Evolutionary conservation across 2,113 vertebrate genomes (phyloP), one percentile per base, ranked within the genome.

Genomic region (Larimichthys polyactis): DNA sequence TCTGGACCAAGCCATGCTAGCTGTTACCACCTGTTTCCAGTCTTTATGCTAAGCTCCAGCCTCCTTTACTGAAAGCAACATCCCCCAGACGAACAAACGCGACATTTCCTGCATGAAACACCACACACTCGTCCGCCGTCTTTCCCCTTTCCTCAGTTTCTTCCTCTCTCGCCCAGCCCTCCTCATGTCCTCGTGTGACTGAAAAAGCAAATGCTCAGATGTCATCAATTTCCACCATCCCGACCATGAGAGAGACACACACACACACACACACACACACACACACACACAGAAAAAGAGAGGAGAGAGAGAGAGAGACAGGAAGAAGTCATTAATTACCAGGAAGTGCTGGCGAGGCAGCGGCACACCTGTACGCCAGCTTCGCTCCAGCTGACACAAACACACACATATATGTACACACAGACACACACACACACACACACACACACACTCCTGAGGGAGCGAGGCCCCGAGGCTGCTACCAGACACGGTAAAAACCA

Each of bases 281-380:
- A 67, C 36, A 70, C 44, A 79, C 60, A 55, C 15, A 49, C 48
- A 32, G 76, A 20, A 62, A 29, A 27, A 66, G 15, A n/a, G 71
- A 70, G 58, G 40, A 75, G 64, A 54, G 44, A 49, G 68, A 79
- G n/a, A 71, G 59, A 75, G 59, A 82, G 81, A 70, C 86, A 91
- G 91, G 90, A 92, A 93, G 83, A 79, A 89, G 90, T 90, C 91
- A 95, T 95, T 94, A 93, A 95, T 95, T 94, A 93, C 91, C 87
- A 93, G 91, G 93, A 94, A 94, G 86, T 94, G 92, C 94, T 94
- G 93, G 90, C 90, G 77, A 91, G 89, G 92, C 90, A 94, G 71
- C 55, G 59, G 86, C 77, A 79, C 94, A 95, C 94, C 94, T 94
- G 94, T 93, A 94, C 65, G 63, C 85, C 82, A 88, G 89, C 89